Evolutionary conservation across 2,888 invertebrate species (phyloP).

Genomic region (Dromius quadrimaculatus): DNA sequence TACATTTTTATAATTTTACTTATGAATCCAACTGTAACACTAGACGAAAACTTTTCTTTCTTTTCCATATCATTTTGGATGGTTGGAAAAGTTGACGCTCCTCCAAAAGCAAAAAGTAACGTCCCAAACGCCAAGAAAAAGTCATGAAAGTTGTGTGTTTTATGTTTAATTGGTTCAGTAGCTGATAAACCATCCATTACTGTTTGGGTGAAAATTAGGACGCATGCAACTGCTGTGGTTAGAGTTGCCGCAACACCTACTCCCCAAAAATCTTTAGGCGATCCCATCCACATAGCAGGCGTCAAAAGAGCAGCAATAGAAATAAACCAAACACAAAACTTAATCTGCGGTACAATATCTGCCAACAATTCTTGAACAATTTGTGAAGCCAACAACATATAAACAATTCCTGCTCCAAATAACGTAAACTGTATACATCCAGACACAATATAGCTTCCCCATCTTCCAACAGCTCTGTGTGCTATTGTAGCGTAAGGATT

Average conservation of each 20-base stretch:
- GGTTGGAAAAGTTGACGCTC: conserved; percentile 82
- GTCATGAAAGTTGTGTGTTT: conserved; percentile 71
- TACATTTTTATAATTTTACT: conserved; percentile 65
- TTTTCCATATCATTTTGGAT: conserved; percentile 83
- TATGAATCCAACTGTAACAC: conserved; percentile 73
- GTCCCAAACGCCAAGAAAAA: conserved; percentile 80
- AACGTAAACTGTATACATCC: conserved; percentile 74
- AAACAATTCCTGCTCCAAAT: conserved; percentile 77
- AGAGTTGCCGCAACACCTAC: conserved; percentile 75
- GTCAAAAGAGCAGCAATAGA: conserved; percentile 72
- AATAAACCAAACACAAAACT: conserved; percentile 75
- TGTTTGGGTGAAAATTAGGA: conserved; percentile 74
- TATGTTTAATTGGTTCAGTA: conserved; percentile 67
- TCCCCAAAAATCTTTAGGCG: conserved; percentile 78
- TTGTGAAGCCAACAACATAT: conserved; percentile 75
- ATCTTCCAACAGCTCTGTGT: conserved; percentile 72
- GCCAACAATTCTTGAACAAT: conserved; percentile 72
- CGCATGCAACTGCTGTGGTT: conserved; percentile 73
- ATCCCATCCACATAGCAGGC: conserved; percentile 75
- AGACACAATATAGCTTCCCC: conserved; percentile 73
- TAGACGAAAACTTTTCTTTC: conserved; percentile 74
- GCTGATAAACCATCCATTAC: conserved; percentile 68
- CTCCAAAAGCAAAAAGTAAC: conserved; percentile 79
- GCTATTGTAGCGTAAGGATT: conserved; percentile 80
- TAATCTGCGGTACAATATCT: conserved; percentile 67